Percentiles rank a stretch among this genome's conserved stretches.
Evolutionary conservation across 2,888 invertebrate species (phyloP).

Genomic region (Epinotia bilunana): DNA sequence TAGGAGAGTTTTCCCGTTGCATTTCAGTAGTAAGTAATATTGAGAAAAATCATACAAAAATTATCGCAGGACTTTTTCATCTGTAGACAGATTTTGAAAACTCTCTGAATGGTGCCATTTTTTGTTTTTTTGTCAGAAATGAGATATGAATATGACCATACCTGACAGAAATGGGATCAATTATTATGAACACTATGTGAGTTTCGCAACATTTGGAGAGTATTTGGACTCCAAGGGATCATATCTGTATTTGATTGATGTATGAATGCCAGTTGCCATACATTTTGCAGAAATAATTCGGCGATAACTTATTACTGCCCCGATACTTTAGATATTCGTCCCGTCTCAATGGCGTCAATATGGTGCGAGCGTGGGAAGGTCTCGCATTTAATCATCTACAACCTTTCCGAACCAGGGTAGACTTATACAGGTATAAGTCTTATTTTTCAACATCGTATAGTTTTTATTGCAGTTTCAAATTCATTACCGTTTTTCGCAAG

Average conservation of each 20-base stretch:
- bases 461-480: conserved; percentile 18
- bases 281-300: background rate
- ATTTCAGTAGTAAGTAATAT: background rate
- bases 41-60: background rate
- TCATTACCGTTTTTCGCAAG: conserved; percentile 52
- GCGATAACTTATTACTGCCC: background rate
- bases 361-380: background rate
- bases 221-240: no score
- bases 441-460: background rate
- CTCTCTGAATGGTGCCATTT: no score
- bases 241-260: background rate
- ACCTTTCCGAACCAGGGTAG: conserved; percentile 1
- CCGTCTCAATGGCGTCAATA: background rate
- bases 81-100: no score
- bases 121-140: no score
- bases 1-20: no score
- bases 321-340: background rate
- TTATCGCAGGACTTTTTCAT: no score
- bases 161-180: no score
- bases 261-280: background rate
- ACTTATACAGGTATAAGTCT: conserved; percentile 11
- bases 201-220: no score
- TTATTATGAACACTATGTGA: no score
- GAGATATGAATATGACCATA: no score
- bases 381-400: conserved; percentile 1